phyloP scores from a whole-genome alignment of 2,113 vertebrate genomes.

The Pygoscelis antarcticus region DNA sequence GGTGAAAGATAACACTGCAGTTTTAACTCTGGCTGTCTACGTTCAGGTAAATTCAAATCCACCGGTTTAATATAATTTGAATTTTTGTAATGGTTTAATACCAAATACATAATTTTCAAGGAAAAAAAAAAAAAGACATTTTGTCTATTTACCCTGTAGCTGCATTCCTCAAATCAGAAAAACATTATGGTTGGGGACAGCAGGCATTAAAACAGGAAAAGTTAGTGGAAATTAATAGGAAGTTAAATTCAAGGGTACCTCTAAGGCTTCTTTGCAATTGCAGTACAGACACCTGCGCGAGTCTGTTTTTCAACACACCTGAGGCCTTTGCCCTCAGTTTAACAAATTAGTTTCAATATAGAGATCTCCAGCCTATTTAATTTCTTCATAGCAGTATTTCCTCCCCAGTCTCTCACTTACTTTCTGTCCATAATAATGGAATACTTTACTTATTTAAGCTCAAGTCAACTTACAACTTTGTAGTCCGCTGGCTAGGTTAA shows the following conservation, averaged over 20 bases:
- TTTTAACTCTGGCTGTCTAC: background rate
- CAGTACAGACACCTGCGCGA: background rate
- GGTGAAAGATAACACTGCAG: background rate
- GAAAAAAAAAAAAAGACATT: background rate
- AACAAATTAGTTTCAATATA: slow-evolving; percentile 45
- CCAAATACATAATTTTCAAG: background rate
- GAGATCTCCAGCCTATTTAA: slow-evolving; percentile 23
- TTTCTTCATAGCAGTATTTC: background rate
- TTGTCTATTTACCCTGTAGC: background rate
- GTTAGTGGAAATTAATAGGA: background rate
- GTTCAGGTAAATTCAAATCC: background rate
- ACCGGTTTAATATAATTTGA: background rate
- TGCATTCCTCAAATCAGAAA: background rate
- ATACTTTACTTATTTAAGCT: background rate
- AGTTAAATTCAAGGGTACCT: background rate
- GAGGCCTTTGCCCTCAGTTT: slow-evolving; percentile 38
- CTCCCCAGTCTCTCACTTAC: background rate
- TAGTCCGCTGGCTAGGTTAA: background rate
- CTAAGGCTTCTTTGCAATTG: background rate
- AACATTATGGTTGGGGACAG: background rate
- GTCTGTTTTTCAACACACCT: background rate
- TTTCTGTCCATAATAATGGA: background rate
- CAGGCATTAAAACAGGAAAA: background rate
- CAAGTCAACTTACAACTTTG: background rate
- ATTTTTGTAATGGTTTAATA: background rate